Evolutionary conservation across 2,797 vertebrate genomes (phyloP).

Genomic region (Trachurus trachurus): DNA sequence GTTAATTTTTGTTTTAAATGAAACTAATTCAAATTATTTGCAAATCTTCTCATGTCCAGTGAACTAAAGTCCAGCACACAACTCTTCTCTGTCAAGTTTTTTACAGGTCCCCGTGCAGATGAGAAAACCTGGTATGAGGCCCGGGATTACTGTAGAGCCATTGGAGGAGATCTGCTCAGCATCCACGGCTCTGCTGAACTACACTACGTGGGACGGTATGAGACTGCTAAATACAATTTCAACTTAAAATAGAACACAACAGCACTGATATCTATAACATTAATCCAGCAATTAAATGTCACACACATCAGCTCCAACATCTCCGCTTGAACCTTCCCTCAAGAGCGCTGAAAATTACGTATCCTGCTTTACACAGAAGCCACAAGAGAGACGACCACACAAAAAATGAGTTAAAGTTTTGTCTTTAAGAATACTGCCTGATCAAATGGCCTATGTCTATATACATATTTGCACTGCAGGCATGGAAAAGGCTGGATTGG

Average conservation of each 20-base stretch:
- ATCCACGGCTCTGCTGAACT: constrained; percentile 85
- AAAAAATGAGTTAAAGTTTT: background rate
- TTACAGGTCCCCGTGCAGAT: constrained; percentile 46
- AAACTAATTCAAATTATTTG: background rate
- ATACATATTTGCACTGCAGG: constrained; percentile 6
- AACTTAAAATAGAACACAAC: constrained; percentile 40
- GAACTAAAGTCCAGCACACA: background rate
- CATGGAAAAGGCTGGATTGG: constrained; percentile 91
- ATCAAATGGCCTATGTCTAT: background rate
- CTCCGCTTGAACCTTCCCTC: background rate
- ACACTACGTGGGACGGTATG: constrained; percentile 34
- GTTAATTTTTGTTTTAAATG: too few relatives aligned
- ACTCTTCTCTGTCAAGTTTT: constrained; percentile 66
- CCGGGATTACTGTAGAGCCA: constrained; percentile 87
- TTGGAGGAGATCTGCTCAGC: constrained; percentile 93
- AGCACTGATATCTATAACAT: background rate
- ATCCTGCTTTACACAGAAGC: background rate
- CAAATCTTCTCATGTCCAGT: background rate
- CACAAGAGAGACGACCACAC: background rate
- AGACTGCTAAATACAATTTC: background rate
- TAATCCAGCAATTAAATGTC: background rate
- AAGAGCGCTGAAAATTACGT: background rate
- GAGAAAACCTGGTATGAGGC: constrained; percentile 94
- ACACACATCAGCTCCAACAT: background rate
- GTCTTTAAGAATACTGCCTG: background rate